A percentile compares a stretch with the other conserved stretches of the same genome.
phyloP scores from a whole-genome alignment of 2,113 vertebrate species.

The Dolichotis patagonum region DNA sequence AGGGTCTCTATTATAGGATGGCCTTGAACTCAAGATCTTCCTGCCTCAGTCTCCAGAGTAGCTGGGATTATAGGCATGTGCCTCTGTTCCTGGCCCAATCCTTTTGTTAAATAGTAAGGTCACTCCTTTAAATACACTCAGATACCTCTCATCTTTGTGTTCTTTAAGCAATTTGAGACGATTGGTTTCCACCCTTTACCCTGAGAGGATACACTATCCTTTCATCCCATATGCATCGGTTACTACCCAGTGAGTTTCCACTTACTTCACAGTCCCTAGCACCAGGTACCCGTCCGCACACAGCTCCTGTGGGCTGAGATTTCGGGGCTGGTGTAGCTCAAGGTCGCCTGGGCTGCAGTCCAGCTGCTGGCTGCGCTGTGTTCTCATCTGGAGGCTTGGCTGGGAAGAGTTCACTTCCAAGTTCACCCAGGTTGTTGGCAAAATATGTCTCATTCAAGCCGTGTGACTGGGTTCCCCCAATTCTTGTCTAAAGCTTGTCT shows the following conservation, averaged over 20 bases:
- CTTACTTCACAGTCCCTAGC: neutral
- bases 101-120: neutral
- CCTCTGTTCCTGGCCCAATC: neutral
- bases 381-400: neutral
- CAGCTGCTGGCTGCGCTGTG: neutral
- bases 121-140: neutral
- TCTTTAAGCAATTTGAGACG: neutral
- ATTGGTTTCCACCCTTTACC: neutral
- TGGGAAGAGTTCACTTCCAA: neutral
- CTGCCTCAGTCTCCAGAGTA: neutral
- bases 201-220: neutral
- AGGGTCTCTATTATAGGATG: neutral
- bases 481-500: neutral
- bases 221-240: neutral
- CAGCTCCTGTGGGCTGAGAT: neutral
- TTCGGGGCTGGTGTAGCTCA: neutral
- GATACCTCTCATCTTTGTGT: neutral
- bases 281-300: neutral
- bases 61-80: neutral
- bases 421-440: neutral
- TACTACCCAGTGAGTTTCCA: neutral
- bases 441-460: neutral
- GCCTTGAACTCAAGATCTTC: neutral
- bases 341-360: neutral
- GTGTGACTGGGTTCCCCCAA: neutral